Percentiles rank a stretch among this genome's conserved stretches.
Evolutionary conservation across 2,113 vertebrate genomes (phyloP).

Genomic region (Macquaria australasica): DNA sequence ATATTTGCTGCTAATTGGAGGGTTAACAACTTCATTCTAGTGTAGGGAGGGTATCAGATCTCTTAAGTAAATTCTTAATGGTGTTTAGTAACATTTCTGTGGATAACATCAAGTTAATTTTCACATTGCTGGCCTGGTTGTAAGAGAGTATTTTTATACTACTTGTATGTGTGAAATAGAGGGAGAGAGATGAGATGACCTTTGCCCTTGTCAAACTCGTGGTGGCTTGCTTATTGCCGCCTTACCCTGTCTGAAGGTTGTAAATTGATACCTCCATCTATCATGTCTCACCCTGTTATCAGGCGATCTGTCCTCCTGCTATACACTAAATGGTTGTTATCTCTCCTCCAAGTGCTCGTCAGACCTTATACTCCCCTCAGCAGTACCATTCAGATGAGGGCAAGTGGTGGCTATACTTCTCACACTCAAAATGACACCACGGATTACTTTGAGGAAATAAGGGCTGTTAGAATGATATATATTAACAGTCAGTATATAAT

Average conservation of each 20-base stretch:
- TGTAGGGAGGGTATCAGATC: constrained; percentile 14
- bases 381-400: constrained; percentile 53
- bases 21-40: constrained; percentile 34
- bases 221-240: constrained; percentile 73
- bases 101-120: constrained; percentile 2
- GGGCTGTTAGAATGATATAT: background rate
- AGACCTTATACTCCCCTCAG: constrained; percentile 58
- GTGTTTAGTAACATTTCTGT: constrained; percentile 27
- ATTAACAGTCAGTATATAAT: background rate
- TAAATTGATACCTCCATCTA: constrained; percentile 77
- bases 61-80: background rate
- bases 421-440: constrained; percentile 2
- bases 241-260: constrained; percentile 65
- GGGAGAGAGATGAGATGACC: constrained; percentile 52
- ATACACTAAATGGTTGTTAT: constrained; percentile 74
- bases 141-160: background rate
- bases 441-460: constrained; percentile 31
- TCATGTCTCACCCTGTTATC: constrained; percentile 73
- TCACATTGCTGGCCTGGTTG: constrained; percentile 2
- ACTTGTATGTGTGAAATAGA: constrained; percentile 33
- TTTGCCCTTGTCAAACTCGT: constrained; percentile 65
- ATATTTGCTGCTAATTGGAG: constrained; percentile 62
- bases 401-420: constrained; percentile 30
- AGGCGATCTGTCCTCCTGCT: constrained; percentile 71
- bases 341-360: constrained; percentile 57